Conservation (phyloP, 1,140 invertebrate genomes). For the Drosophila nikananu region DNA sequence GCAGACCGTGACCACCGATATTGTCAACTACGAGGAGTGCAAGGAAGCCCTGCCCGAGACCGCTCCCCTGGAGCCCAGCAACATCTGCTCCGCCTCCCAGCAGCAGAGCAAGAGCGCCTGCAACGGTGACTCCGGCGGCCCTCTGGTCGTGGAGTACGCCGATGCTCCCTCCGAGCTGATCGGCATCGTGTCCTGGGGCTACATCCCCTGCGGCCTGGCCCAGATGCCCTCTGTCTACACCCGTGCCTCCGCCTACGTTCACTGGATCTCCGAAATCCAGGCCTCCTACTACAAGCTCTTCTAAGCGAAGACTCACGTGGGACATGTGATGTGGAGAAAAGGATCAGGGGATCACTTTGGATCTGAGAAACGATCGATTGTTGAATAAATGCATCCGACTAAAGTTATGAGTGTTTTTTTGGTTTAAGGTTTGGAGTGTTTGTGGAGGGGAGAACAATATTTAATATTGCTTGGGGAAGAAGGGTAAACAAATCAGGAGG, state of each 20-base stretch:
- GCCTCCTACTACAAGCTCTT: conserved; percentile 63
- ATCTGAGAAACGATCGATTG: conserved; percentile 39
- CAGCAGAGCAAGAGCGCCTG: conserved; percentile 87
- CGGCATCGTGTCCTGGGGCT: conserved; percentile 92
- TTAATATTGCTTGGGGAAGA: not conserved
- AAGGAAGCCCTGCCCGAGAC: conserved; percentile 46
- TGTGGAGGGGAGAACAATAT: not conserved
- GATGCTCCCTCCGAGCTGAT: conserved; percentile 82
- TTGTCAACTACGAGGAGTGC: conserved; percentile 76
- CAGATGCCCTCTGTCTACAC: conserved; percentile 90
- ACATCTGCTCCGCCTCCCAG: conserved; percentile 89
- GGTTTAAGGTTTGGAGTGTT: not conserved
- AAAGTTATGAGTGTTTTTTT: not conserved
- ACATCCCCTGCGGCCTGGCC: conserved; percentile 88
- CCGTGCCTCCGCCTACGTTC: conserved; percentile 87
- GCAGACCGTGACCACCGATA: conserved; percentile 81
- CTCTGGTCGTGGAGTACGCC: conserved; percentile 86
- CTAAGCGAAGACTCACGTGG: conserved; percentile 28
- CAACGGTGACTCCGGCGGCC: conserved; percentile 89
- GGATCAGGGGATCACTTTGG: conserved; percentile 23
- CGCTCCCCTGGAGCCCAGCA: conserved; percentile 81
- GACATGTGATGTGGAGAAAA: no score
- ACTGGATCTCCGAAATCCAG: conserved; percentile 71
- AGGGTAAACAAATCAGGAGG: not conserved
- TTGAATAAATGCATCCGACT: conserved; percentile 47